Base-by-base conservation (phyloP, 2,113 vertebrate genomes). In the Lanius collurio region DNA sequence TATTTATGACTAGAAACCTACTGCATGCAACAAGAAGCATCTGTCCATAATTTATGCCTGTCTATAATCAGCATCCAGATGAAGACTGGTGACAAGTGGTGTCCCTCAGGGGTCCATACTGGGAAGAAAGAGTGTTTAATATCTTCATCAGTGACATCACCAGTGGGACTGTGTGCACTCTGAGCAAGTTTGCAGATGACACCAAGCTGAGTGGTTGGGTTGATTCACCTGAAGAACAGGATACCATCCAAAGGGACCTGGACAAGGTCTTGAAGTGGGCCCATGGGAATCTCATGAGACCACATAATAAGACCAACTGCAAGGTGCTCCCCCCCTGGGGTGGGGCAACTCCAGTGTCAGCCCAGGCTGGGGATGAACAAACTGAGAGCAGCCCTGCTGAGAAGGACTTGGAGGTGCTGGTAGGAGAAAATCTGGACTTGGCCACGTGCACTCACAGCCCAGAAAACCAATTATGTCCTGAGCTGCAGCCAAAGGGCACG, bases 401-500 rank as follows among this genome's bases (percentile, higher is more conserved):
- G 47, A 23, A 63, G 15, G 33, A 64, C 56, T 26, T 33, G 11
- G 39, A 47, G 35, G 17, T 39, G 28, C 24, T 55, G 35, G 6
- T 44, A 39, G 15, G 21, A 28, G 27, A 46, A 46, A 75, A 63
- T 23, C 23, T 62, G 35, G 17, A 35, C 21, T 15, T n/a, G 44
- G n/a, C 15, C 23, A 24, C 6, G 20, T 15, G 27, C 20, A 10
- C 16, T 19, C 17, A 8, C 19, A 65, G 24, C 10, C 11, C 41
- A 67, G 41, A 50, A 60, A 22, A 30, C 15, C 70, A 83, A 1
- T 3, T 8, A 3, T 7, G 5, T 56, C 21, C 24, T 82, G 35
- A 15, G 33, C 28, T 55, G 57, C 21, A 50, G 8, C 24, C 27
- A 8, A 27, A 31, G 64, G 49, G 14, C 0, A 0, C 9, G 53